Evolutionary conservation across 2,888 invertebrate species (phyloP).

Genomic region (Acrobasis consociella): DNA sequence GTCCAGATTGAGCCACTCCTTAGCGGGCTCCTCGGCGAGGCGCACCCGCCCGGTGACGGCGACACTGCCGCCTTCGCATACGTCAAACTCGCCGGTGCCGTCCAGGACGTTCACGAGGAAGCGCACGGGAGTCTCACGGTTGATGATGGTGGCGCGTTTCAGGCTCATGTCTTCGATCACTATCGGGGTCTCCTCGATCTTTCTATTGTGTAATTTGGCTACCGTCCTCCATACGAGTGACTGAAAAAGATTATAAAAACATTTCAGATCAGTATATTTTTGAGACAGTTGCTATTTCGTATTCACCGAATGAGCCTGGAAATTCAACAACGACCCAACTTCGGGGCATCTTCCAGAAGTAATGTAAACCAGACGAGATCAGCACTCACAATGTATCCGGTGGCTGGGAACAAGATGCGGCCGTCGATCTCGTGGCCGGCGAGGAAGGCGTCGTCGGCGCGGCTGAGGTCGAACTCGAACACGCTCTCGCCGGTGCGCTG

Average conservation of each 20-base stretch:
- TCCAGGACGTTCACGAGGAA: conserved; percentile 93
- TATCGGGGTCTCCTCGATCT: conserved; percentile 91
- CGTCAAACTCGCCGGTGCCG: conserved; percentile 92
- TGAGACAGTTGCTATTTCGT: too few relatives aligned
- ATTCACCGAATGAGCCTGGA: too few relatives aligned
- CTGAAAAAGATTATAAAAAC: conserved; percentile 47
- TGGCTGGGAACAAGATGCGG: conserved; percentile 96
- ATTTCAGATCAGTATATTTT: too few relatives aligned
- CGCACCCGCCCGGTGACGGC: conserved; percentile 91
- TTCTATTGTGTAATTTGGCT: conserved; percentile 89
- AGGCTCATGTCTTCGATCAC: conserved; percentile 95
- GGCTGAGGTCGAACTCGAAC: conserved; percentile 89
- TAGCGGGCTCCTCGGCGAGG: conserved; percentile 83
- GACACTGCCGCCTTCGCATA: conserved; percentile 92
- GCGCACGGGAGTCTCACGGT: conserved; percentile 90
- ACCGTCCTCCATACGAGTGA: conserved; percentile 93
- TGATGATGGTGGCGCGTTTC: conserved; percentile 96
- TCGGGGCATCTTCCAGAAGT: too few relatives aligned
- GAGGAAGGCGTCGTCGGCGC: conserved; percentile 88
- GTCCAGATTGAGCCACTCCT: conserved; percentile 83
- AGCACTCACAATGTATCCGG: conserved; percentile 90
- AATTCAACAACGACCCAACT: too few relatives aligned
- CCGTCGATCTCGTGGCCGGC: conserved; percentile 97
- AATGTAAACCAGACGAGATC: background rate
- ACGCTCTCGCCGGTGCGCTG: conserved; percentile 89